phyloP scores from a whole-genome alignment of 2,888 invertebrate species.

The Drosophila setosimentum region DNA sequence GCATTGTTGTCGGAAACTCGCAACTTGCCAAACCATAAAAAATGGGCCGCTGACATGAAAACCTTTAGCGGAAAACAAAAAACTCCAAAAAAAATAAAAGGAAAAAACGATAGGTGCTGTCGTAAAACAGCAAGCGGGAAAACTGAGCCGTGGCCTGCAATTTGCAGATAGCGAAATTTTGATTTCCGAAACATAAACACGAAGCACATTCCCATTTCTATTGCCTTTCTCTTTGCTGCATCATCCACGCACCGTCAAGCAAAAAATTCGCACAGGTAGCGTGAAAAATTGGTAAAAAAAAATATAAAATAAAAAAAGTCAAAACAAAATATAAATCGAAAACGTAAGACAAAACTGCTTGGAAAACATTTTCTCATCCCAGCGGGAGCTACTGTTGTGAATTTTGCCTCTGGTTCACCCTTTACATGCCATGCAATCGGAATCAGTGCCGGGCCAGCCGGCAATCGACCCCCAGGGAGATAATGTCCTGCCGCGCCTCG shows the following conservation, averaged over 20 bases:
- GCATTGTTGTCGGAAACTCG: constrained; percentile 49
- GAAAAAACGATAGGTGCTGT: constrained; percentile 46
- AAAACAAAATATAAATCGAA: constrained; percentile 24
- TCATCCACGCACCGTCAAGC: constrained; percentile 62
- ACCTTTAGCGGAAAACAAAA: constrained; percentile 60
- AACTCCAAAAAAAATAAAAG: constrained; percentile 18
- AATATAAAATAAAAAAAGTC: constrained; percentile 13
- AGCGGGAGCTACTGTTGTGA: constrained; percentile 61
- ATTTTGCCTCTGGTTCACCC: constrained; percentile 65
- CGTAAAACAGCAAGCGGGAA: constrained; percentile 76
- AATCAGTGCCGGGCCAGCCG: constrained; percentile 56
- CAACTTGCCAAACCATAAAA: constrained; percentile 77
- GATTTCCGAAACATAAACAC: constrained; percentile 81
- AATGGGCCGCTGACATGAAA: constrained; percentile 59
- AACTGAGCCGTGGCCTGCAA: constrained; percentile 66
- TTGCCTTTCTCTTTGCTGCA: constrained; percentile 19
- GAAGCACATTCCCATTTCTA: constrained; percentile 38
- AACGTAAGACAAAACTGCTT: constrained; percentile 39
- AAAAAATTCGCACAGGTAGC: constrained; percentile 83
- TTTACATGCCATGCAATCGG: constrained; percentile 65
- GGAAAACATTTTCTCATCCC: constrained; percentile 40
- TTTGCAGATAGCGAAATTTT: constrained; percentile 78
- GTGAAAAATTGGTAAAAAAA: constrained; percentile 73
- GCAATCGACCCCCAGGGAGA: constrained; percentile 62
- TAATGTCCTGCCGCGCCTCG: constrained; percentile 66